Percentiles rank a stretch among this genome's conserved stretches.
Evolutionary conservation across 2,888 invertebrate genomes (phyloP).

Genomic region (Epistrophella euchroma): DNA sequence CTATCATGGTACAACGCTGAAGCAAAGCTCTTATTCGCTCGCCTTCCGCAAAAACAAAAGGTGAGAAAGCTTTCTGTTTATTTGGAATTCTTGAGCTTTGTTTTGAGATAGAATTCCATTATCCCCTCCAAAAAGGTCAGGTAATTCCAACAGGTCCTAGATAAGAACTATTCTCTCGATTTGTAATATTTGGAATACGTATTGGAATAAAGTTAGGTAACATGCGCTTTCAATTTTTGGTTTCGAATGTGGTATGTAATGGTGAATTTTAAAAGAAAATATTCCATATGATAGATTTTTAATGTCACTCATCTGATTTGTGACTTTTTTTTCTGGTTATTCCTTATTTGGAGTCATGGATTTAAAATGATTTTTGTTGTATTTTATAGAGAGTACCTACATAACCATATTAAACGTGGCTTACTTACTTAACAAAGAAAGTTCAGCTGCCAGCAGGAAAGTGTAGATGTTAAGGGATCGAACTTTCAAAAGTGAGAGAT

Average conservation of each 20-base stretch:
- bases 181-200: conserved; percentile 25
- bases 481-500: not conserved
- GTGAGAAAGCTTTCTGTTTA: conserved; percentile 51
- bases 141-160: conserved; percentile 64
- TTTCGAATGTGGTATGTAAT: not conserved
- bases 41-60: conserved; percentile 45
- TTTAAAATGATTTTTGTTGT: not conserved
- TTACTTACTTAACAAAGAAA: not conserved
- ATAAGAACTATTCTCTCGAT: conserved; percentile 35
- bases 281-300: not conserved
- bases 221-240: not conserved
- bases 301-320: not conserved
- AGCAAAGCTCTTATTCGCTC: conserved; percentile 35
- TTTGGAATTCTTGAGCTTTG: conserved; percentile 56
- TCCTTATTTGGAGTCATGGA: not conserved
- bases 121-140: conserved; percentile 57
- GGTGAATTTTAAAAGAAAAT: not conserved
- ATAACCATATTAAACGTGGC: not conserved
- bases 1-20: conserved; percentile 31
- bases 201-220: conserved; percentile 23
- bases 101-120: conserved; percentile 46
- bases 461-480: not conserved
- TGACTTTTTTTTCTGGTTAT: not conserved
- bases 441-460: no score
- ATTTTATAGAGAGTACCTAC: not conserved